Percentiles rank a stretch among this genome's conserved stretches.
phyloP scores from a whole-genome alignment of 1,140 invertebrate species.

The Odontomachus brunneus region DNA sequence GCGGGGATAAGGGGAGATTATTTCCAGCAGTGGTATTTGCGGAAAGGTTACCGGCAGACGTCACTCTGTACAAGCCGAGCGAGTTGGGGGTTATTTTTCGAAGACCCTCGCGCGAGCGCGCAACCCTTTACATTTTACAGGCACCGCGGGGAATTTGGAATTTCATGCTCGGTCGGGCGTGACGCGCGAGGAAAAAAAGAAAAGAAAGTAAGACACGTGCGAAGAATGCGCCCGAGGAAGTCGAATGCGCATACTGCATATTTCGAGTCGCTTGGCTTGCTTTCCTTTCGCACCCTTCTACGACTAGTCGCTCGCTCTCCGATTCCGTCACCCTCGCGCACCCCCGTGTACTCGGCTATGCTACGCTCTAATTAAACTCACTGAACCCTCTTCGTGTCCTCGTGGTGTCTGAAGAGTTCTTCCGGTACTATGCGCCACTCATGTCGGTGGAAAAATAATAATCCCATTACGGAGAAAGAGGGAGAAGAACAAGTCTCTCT shows the following conservation, averaged over 20 bases:
- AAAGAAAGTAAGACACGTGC: conserved; percentile 32
- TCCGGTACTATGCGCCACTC: conserved; percentile 65
- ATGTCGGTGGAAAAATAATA: conserved; percentile 57
- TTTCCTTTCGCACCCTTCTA: conserved; percentile 61
- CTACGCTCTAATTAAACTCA: conserved; percentile 79
- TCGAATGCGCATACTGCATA: conserved; percentile 26
- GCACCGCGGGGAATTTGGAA: conserved; percentile 40
- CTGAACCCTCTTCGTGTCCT: conserved; percentile 68
- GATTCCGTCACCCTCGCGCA: conserved; percentile 60
- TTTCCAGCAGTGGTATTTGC: background rate
- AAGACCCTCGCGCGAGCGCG: background rate
- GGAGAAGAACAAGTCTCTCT: too few species aligned
- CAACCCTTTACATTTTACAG: conserved; percentile 39
- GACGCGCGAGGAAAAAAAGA: conserved; percentile 21
- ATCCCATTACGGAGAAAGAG: conserved; percentile 53
- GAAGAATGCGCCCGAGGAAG: conserved; percentile 41
- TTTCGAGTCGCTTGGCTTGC: conserved; percentile 70
- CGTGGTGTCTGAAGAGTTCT: conserved; percentile 75
- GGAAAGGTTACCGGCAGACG: conserved; percentile 8
- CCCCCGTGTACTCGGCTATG: conserved; percentile 28
- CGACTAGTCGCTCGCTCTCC: conserved; percentile 30
- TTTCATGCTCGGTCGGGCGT: conserved; percentile 35
- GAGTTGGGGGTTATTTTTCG: conserved; percentile 18
- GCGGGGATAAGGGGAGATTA: background rate
- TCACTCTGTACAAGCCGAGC: background rate